Conservation (phyloP, 2,888 invertebrate genomes). For the Trachelus stipa region DNA sequence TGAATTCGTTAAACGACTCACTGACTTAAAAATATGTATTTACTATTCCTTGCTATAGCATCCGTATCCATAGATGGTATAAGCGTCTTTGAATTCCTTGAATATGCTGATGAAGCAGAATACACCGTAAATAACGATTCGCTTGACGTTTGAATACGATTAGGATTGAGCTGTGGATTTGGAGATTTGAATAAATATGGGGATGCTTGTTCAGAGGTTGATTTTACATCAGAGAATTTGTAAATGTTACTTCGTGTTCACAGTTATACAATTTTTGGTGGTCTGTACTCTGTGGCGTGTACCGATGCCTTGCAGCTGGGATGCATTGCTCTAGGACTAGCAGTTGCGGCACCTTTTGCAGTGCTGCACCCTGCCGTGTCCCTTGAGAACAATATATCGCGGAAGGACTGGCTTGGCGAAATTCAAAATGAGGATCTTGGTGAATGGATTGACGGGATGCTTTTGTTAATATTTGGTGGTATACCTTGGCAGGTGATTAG, state of each 20-base stretch:
- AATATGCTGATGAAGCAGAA: neutral
- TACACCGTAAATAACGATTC: neutral
- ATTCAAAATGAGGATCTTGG: constrained; percentile 67
- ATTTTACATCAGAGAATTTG: neutral
- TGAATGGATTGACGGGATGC: constrained; percentile 71
- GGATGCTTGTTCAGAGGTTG: neutral
- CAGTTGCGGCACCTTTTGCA: constrained; percentile 75
- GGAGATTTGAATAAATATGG: neutral
- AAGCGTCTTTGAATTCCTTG: neutral
- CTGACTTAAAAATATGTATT: neutral
- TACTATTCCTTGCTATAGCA: neutral
- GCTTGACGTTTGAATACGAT: neutral
- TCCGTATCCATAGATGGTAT: neutral
- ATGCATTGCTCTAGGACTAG: constrained; percentile 76
- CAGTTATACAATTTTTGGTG: constrained; percentile 76
- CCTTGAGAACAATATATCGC: constrained; percentile 54
- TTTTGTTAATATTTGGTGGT: constrained; percentile 75
- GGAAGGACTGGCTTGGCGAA: constrained; percentile 71
- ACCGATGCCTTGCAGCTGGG: constrained; percentile 78
- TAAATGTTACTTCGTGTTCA: constrained; percentile 9
- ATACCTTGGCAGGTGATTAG: constrained; percentile 76
- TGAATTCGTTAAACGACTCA: neutral
- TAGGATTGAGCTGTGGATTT: neutral
- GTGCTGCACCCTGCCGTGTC: constrained; percentile 70
- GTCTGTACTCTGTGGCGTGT: constrained; percentile 78